Evolutionary conservation across 2,888 invertebrate species (phyloP), one percentile per base, ranked within the genome.

Genomic region (Operophtera brumata): DNA sequence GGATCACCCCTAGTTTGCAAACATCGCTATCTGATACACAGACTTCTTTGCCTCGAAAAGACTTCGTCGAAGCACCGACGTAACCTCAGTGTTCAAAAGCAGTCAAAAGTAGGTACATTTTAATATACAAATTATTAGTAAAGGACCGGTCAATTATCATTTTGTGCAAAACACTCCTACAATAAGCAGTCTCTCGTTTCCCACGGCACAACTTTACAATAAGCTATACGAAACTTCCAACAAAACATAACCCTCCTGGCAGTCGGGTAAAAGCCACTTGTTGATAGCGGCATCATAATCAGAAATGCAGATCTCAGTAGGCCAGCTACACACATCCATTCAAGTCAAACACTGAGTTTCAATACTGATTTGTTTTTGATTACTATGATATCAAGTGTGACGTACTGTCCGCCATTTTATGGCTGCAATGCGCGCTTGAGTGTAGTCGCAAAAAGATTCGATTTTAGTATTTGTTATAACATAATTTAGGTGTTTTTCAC

Each of bases 171-270:
- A 62, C 71, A 74, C 75, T 71, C 69, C 71, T 76, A 75, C 65
- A 71, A 66, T 75, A 75, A 76, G 78, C 80, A 82, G 81, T 82
- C 82, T 82, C 76, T 76, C 69, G 61, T 69, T 73, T 73, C 60
- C 70, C 57, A 62, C 64, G 61, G 65, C 67, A 64, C 62, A 64
- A 71, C 70, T 59, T 68, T 69, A 66, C 68, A 68, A 67, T 66
- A 69, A 55, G 57, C 61, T 64, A 61, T 61, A 66, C 60, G 59
- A 58, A 64, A 64, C 60, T 55, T 64, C 62, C 51, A 60, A 54
- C 32, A 36, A 54, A 61, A 41, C 11, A 49, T 28, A 43, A 54
- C 25, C 47, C 52, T 7, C 20, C 36, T 12, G 26, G 13, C 47
- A 39, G 47, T 42, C 47, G 37, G 20, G 7, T 45, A 10, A 37